These are phyloP conservation scores for Pterocles orientalis DNA, from an alignment of 2,113 vertebrate species.

Conservation along the genomic window DNA sequence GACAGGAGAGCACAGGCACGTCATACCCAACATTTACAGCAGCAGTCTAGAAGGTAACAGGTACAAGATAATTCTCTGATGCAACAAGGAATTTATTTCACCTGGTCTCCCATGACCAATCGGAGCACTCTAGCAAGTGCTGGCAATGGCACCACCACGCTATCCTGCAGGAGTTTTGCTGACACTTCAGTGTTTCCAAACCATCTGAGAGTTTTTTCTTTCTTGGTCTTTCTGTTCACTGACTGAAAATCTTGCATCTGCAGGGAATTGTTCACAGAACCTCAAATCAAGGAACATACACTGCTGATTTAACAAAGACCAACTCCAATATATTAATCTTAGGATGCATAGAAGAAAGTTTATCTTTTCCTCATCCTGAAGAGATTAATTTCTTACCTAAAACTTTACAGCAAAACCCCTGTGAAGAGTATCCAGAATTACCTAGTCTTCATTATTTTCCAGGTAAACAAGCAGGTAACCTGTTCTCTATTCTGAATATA, in stretches of 20 bases:
- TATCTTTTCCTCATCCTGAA: background rate
- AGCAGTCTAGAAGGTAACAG: background rate
- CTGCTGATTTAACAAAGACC: background rate
- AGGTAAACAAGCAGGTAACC: background rate
- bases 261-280: background rate
- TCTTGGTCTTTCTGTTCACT: background rate
- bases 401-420: background rate
- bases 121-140: background rate
- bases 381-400: background rate
- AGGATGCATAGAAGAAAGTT: background rate
- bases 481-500: background rate
- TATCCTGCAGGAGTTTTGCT: background rate
- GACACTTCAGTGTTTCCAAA: background rate
- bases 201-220: background rate
- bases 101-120: background rate
- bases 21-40: background rate
- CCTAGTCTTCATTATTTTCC: background rate
- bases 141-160: background rate
- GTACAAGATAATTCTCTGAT: background rate
- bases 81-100: background rate
- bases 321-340: background rate
- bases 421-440: background rate
- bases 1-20: background rate
- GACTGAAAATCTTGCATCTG: background rate
- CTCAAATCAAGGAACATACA: background rate